These are phyloP conservation scores for Abrostola tripartita DNA, from an alignment of 2,888 invertebrate species.

Conservation along the genomic window DNA sequence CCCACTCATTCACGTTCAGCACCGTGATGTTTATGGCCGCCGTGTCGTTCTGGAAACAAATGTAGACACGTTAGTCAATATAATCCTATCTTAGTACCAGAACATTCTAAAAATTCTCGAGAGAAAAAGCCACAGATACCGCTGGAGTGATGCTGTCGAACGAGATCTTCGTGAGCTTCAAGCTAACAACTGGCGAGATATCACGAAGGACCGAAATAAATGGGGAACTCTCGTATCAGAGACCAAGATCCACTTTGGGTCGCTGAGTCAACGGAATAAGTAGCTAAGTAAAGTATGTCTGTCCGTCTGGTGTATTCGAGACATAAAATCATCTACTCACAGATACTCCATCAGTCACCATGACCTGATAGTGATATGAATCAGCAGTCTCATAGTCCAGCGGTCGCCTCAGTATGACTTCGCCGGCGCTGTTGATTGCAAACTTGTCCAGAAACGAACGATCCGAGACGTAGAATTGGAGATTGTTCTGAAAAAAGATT, in stretches of 20 bases:
- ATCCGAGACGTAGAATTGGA: constrained; percentile 93
- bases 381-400: constrained; percentile 93
- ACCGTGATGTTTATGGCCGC: constrained; percentile 94
- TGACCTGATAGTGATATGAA: constrained; percentile 92
- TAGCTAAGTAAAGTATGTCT: too few species aligned
- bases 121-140: too few species aligned
- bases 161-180: too few species aligned
- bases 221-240: too few species aligned
- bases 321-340: constrained; percentile 78
- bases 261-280: too few species aligned
- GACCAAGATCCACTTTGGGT: too few species aligned
- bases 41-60: constrained; percentile 93
- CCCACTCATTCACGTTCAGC: constrained; percentile 97
- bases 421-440: constrained; percentile 93
- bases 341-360: constrained; percentile 93
- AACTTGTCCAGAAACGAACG: constrained; percentile 92
- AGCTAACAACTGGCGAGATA: too few species aligned
- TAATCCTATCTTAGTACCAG: too few species aligned
- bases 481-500: constrained; percentile 78
- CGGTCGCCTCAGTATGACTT: constrained; percentile 91
- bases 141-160: too few species aligned
- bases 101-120: too few species aligned
- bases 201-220: too few species aligned
- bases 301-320: too few species aligned
- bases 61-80: neutral